Base-by-base conservation (phyloP, 2,797 vertebrate genomes). In the Falco rusticolus region DNA sequence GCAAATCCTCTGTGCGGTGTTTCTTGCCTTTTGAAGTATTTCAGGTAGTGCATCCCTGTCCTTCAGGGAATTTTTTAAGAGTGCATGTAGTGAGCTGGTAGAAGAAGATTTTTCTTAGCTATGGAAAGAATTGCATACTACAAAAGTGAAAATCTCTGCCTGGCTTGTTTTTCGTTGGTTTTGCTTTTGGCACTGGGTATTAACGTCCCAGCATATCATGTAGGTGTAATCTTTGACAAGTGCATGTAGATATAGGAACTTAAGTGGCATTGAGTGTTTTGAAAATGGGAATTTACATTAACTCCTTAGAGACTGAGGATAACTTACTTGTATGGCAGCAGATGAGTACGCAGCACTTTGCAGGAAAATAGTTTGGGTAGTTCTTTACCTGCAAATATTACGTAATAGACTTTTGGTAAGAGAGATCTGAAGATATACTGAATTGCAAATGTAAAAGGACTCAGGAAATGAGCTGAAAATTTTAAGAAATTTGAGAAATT, bases 1-100 rank as follows among this genome's bases (percentile, higher is more conserved):
- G 77, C 28, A 60, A 65, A 53, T 37, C 25, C 26, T 41, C 39
- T 6, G 10, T 8, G 22, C 0, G 0, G 10, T 2, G 0, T 54
- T 66, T 72, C 16, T 69, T 65, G 77, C 47, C 47, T 68, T 70
- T 60, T 51, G 39, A 72, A 77, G 11, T 37, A 18, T 13, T 75
- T 53, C 50, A 26, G 51, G 33, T 57, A 11, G 34, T 22, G 13
- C 16, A 22, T 2, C 5, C 6, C 19, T 0, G 0, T 39, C 19
- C 16, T 84, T 50, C 31, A 28, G 61, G 59, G 48, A 28, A 10
- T 19, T 33, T 75, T 59, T 41, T 15, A 57, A 39, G 47, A 12
- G 54, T 45, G 59, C 26, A 45, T 12, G 34, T 14, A 28, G n/a
- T 12, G 11, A 51, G 54, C 16, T 77, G 65, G 39, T 59, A 34